Base-by-base conservation (phyloP, 2,888 invertebrate species). In the Entomobrya proxima region DNA sequence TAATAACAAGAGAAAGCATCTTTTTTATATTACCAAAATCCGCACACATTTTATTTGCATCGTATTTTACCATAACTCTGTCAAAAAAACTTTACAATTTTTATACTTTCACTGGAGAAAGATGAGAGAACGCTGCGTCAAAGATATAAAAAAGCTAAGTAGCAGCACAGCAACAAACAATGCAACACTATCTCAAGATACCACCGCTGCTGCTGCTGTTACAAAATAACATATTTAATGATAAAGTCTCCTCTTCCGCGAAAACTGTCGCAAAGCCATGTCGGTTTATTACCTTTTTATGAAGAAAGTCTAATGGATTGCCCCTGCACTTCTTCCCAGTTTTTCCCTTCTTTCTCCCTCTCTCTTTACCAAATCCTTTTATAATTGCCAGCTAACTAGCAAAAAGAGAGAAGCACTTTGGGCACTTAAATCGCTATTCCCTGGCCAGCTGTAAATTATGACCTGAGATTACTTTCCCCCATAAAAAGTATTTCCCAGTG, bases 401-500 rank as follows among this genome's bases (percentile, higher is more conserved):
- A 87, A 85, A 44, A 52, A 84, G 85, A 85, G 76, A 75, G 76
- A 80, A 82, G 87, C 85, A 87, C 87, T 87, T 85, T 85, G 58
- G 78, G 85, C 82, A 87, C 87, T 87, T 87, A 85, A 87, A 87
- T 85, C 85, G 85, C 87, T 67, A 85, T 87, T 87, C 82, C 85
- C 87, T 82, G 85, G 85, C 85, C 86, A 79, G 88, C 85, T 88
- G 85, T 86, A 88, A 88, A 88, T 88, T 88, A 87, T 88, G 85
- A 86, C 86, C 80, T 79, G 86, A 84, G 88, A 86, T 88, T 88
- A 87, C 87, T 86, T 87, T 75, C 55, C 83, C 75, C 82, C 87
- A 82, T 82, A 82, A 87, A 85, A 85, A 86, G 74, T 81, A 87
- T 87, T 85, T 85, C 80, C 80, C 44, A 72, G 64, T 24, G 47